Conservation (phyloP, 1,140 invertebrate genomes). For the Drosophila carrolli region DNA sequence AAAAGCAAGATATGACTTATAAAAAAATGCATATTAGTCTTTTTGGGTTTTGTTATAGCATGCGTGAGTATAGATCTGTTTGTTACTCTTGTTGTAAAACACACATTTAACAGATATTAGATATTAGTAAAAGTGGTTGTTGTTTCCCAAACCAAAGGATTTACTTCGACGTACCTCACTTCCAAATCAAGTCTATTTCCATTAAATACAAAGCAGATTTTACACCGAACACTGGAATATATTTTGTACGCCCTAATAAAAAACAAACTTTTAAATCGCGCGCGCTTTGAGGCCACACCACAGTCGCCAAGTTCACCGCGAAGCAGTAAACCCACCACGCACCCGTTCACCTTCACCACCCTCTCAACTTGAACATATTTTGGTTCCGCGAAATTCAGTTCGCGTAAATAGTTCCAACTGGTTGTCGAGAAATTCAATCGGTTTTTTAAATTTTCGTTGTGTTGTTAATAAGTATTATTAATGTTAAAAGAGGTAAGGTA, state of each 20-base stretch:
- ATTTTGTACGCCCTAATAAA: neutral
- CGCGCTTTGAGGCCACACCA: conserved; percentile 7
- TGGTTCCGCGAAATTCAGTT: conserved; percentile 4
- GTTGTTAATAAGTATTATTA: too few relatives aligned
- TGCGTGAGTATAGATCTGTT: too few relatives aligned
- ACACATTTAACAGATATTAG: too few relatives aligned
- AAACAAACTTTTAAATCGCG: conserved; percentile 9
- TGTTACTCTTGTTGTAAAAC: too few relatives aligned
- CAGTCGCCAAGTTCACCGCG: neutral
- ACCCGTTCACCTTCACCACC: conserved; percentile 11
- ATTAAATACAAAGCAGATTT: neutral
- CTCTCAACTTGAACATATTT: too few relatives aligned
- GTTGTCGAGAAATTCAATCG: neutral
- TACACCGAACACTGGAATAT: neutral
- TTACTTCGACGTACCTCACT: neutral
- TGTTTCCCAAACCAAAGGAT: neutral
- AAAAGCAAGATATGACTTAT: conserved; percentile 16
- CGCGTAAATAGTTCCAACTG: neutral
- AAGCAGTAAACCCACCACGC: conserved; percentile 4
- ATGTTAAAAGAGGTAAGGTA: neutral
- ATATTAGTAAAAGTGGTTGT: too few relatives aligned
- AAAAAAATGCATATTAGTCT: neutral
- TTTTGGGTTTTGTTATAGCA: neutral
- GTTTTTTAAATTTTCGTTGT: neutral
- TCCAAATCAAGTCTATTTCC: neutral